Evolutionary conservation across 2,888 invertebrate genomes (phyloP).

Genomic region (Heliconius cydno): DNA sequence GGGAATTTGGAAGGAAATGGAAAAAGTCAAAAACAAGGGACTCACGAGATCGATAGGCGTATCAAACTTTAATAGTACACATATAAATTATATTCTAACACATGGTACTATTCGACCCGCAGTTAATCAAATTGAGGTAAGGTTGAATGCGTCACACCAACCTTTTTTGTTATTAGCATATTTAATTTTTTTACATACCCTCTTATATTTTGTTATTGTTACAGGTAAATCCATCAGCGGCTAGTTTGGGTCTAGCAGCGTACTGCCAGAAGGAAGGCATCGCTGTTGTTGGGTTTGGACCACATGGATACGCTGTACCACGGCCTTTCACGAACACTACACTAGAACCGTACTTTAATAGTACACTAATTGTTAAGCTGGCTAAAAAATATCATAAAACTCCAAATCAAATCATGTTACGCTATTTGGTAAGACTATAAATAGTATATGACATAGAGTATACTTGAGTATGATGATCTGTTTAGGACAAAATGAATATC

Average conservation of each 20-base stretch:
- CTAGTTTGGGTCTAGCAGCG: slow-evolving; percentile 2
- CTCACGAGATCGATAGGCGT: slow-evolving; percentile 88
- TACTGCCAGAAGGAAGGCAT: neutral
- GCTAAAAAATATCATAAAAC: slow-evolving; percentile 27
- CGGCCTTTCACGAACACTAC: neutral
- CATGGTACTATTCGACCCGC: slow-evolving; percentile 82
- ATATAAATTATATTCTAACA: slow-evolving; percentile 85
- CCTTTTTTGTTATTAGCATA: too few species aligned
- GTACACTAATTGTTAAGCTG: slow-evolving; percentile 7
- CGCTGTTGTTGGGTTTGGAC: neutral
- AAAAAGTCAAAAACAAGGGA: slow-evolving; percentile 84
- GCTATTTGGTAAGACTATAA: slow-evolving; percentile 83
- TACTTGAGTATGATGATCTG: too few species aligned
- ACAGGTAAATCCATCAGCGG: slow-evolving; percentile 8
- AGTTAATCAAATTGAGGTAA: slow-evolving; percentile 82
- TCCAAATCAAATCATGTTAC: slow-evolving; percentile 56
- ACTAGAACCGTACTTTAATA: neutral
- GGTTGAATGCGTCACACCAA: too few species aligned
- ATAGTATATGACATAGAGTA: too few species aligned
- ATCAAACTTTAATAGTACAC: slow-evolving; percentile 89
- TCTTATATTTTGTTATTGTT: neutral
- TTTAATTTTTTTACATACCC: too few species aligned
- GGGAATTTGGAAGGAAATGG: slow-evolving; percentile 88
- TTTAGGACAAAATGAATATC: too few species aligned
- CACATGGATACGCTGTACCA: neutral